A percentile compares a stretch with the other conserved stretches of the same genome.
Evolutionary conservation across 2,888 invertebrate species (phyloP).

Genomic region (Scaptomyza reducta): DNA sequence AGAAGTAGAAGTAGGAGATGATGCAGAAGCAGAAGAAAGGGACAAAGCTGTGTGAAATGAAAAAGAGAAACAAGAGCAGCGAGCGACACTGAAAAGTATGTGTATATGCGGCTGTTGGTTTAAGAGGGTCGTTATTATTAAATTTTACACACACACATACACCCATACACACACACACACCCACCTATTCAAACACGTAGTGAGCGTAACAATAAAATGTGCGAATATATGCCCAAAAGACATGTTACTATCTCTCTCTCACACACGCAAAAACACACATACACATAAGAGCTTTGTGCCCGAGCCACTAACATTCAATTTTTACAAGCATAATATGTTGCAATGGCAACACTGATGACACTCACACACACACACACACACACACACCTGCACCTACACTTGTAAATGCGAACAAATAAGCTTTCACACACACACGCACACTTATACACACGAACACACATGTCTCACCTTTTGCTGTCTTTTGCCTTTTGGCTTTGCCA

Average conservation of each 20-base stretch:
- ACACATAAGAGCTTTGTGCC: conserved; percentile 47
- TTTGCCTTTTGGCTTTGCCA: conserved; percentile 19
- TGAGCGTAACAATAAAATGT: conserved; percentile 65
- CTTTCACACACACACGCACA: conserved; percentile 10
- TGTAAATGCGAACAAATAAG: conserved; percentile 12
- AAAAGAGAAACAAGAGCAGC: conserved; percentile 6
- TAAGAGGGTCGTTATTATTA: conserved; percentile 78
- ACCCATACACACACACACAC: too few relatives aligned
- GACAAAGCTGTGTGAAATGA: conserved; percentile 21
- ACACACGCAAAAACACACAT: conserved; percentile 1
- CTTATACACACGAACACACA: background rate
- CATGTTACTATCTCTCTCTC: conserved; percentile 43
- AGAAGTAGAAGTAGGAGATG: conserved; percentile 5
- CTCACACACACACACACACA: conserved; percentile 26
- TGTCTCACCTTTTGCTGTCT: conserved; percentile 17
- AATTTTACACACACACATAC: conserved; percentile 65
- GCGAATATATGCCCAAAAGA: conserved; percentile 67
- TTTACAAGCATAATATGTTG: conserved; percentile 78
- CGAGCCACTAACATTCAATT: conserved; percentile 75
- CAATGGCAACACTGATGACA: conserved; percentile 70
- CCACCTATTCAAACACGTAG: conserved; percentile 7
- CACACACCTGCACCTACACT: conserved; percentile 18
- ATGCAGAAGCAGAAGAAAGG: conserved; percentile 12
- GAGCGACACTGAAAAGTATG: conserved; percentile 36
- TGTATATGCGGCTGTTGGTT: conserved; percentile 47